phyloP scores from a whole-genome alignment of 2,888 invertebrate genomes.

The Linnaemya vulpina region DNA sequence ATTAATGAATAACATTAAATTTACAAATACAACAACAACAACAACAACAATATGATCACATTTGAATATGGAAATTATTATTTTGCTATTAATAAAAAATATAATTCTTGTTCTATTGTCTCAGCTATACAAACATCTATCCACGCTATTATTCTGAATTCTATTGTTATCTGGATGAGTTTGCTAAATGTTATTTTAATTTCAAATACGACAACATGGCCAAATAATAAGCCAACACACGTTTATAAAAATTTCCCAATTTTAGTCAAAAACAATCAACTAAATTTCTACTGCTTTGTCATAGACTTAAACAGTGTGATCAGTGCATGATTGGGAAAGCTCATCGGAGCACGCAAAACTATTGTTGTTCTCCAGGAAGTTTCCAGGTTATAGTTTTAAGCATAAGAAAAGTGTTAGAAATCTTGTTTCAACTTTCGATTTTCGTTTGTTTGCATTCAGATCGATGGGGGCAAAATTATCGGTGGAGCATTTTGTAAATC shows the following conservation, averaged over 20 bases:
- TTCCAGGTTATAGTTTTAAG: no score
- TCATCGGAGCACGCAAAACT: background rate
- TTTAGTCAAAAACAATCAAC: constrained; percentile 52
- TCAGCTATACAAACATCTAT: background rate
- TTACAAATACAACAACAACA: background rate
- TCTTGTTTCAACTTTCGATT: no score
- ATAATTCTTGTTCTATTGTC: background rate
- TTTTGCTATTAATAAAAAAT: constrained; percentile 4
- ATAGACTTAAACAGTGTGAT: background rate
- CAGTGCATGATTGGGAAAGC: background rate
- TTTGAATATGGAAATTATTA: constrained; percentile 21
- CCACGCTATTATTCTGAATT: background rate
- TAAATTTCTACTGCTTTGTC: constrained; percentile 47
- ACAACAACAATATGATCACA: no score
- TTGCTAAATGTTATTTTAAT: background rate
- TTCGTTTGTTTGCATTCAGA: no score
- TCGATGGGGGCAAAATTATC: no score
- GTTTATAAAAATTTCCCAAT: constrained; percentile 23
- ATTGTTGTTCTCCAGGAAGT: no score
- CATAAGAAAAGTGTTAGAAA: no score
- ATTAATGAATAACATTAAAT: constrained; percentile 39
- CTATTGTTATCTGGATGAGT: constrained; percentile 12
- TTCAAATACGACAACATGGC: background rate
- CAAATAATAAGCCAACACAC: constrained; percentile 38
- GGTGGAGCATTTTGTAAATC: no score